Conservation (phyloP, 2,888 invertebrate genomes). For the Sussaba pulchella region DNA sequence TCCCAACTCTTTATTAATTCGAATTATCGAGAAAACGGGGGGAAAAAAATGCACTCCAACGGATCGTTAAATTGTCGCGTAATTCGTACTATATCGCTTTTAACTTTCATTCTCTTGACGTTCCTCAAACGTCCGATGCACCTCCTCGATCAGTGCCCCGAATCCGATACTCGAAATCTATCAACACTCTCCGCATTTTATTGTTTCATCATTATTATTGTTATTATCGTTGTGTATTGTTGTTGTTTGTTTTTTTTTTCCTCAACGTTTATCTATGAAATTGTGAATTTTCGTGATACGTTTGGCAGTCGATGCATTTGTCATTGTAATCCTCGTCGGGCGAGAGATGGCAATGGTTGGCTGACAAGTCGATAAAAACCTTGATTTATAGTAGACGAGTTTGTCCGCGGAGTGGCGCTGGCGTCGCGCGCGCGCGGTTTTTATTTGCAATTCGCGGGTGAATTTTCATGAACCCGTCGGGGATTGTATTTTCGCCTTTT, state of each 20-base stretch:
- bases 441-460: too few relatives aligned
- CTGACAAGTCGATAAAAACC: too few relatives aligned
- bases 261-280: too few relatives aligned
- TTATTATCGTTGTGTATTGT: neutral
- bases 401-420: too few relatives aligned
- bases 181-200: conserved; percentile 29
- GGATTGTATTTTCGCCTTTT: too few relatives aligned
- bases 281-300: conserved; percentile 1
- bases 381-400: too few relatives aligned
- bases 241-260: neutral
- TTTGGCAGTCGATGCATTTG: conserved; percentile 36
- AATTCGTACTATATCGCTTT: conserved; percentile 41
- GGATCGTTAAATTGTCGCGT: conserved; percentile 41
- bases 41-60: conserved; percentile 40
- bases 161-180: conserved; percentile 53
- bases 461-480: too few relatives aligned
- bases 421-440: too few relatives aligned
- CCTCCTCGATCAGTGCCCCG: conserved; percentile 11
- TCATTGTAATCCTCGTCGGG: conserved; percentile 51
- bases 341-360: conserved; percentile 43
- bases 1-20: conserved; percentile 10
- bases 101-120: conserved; percentile 50
- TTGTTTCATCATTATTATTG: neutral
- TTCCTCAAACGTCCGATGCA: conserved; percentile 41
- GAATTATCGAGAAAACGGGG: conserved; percentile 43